Conservation (phyloP, 1,140 invertebrate species). For the Drosophila ironensis region DNA sequence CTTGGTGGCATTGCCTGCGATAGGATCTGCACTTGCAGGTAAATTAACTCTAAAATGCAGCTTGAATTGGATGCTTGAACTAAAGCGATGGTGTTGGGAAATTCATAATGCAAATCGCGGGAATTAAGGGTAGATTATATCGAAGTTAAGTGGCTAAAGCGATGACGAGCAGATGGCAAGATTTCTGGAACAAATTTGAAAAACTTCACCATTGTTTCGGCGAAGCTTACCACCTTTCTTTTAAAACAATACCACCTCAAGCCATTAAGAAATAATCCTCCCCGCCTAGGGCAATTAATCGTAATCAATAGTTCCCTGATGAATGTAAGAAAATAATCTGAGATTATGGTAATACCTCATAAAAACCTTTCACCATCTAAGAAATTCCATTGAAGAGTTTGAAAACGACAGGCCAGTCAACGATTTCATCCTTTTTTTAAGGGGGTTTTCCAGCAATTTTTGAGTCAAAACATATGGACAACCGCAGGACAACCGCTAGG, state of each 20-base stretch:
- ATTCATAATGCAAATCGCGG: not conserved
- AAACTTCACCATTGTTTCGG: not conserved
- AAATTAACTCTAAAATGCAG: slow-evolving; percentile 22
- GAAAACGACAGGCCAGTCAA: not conserved
- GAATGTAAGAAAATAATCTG: slow-evolving; percentile 30
- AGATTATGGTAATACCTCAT: slow-evolving; percentile 28
- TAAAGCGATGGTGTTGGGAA: not conserved
- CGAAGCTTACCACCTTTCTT: not conserved
- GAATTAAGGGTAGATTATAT: not conserved
- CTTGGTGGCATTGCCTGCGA: slow-evolving; percentile 17
- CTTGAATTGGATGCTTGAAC: slow-evolving; percentile 16
- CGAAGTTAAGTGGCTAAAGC: not conserved
- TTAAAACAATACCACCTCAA: slow-evolving; percentile 3
- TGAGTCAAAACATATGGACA: slow-evolving; percentile 36
- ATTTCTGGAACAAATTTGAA: not conserved
- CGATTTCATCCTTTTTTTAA: slow-evolving; percentile 1
- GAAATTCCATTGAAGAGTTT: slow-evolving; percentile 6
- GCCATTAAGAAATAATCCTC: not conserved
- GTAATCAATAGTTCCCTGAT: slow-evolving; percentile 19
- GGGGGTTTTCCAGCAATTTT: not conserved
- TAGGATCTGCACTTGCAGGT: slow-evolving; percentile 9
- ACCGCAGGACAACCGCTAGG: slow-evolving; percentile 1
- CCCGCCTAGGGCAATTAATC: slow-evolving; percentile 19
- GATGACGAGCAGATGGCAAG: not conserved
- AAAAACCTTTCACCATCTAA: slow-evolving; percentile 25